These are phyloP conservation scores for Mactromeris polynyma DNA, from an alignment of 2,888 invertebrate genomes.

Conservation along the genomic window DNA sequence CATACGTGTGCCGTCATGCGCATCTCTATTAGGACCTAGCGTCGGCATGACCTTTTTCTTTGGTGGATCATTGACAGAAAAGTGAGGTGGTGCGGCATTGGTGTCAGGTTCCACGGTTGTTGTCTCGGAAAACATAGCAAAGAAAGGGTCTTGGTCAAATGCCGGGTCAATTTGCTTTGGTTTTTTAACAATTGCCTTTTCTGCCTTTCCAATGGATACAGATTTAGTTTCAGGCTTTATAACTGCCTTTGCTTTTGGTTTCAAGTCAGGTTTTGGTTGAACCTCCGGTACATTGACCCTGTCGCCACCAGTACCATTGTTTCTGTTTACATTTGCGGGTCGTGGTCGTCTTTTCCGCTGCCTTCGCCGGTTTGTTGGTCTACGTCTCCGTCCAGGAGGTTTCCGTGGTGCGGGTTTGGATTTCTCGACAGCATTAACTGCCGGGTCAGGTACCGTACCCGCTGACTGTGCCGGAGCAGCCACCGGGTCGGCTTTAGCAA, in stretches of 20 bases:
- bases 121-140: not conserved
- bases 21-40: slow-evolving; percentile 46
- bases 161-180: not conserved
- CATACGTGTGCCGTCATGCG: slow-evolving; percentile 63
- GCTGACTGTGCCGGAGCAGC: not conserved
- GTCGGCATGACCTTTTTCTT: slow-evolving; percentile 51
- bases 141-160: slow-evolving; percentile 17
- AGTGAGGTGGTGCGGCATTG: slow-evolving; percentile 48
- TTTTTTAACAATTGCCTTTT: not conserved
- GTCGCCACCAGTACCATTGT: not conserved
- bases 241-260: not conserved
- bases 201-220: not conserved
- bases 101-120: slow-evolving; percentile 18
- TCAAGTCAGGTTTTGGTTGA: not conserved
- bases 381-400: not conserved
- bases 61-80: slow-evolving; percentile 45
- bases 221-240: not conserved
- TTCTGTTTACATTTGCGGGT: slow-evolving; percentile 5
- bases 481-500: not conserved
- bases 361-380: not conserved
- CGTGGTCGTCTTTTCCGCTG: slow-evolving; percentile 16
- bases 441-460: not conserved
- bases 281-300: not conserved
- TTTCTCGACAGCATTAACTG: not conserved
- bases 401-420: not conserved